Evolutionary conservation across 2,797 vertebrate genomes (phyloP), one percentile per base, ranked within the genome.

Genomic region (Pangasius mekongensis): DNA sequence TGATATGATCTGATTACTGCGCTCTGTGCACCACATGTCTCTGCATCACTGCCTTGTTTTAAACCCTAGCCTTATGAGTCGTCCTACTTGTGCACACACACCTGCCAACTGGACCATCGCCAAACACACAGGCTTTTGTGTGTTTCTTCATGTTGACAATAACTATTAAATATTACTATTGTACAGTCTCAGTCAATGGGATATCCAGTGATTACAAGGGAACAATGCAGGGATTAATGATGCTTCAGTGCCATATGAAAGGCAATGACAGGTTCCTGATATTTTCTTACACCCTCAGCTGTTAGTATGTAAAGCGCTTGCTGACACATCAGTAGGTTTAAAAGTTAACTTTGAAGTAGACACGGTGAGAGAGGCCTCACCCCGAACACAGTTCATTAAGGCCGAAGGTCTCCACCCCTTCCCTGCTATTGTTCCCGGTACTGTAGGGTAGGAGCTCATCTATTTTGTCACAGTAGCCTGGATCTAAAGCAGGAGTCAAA

Each of bases 321-420:
- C 89, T 90, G 89, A 91, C 89, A n/a, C 80, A 33, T 3, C 58
- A n/a, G 39, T 49, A 24, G 62, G 56, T 18, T 88, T 90, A 90
- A 89, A 87, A 86, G 52, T 87, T 87, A 90, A 89, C 89, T 71
- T 30, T 36, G 18, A 33, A 33, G 20, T 36, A 80, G 78, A 77
- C 39, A 81, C n/a, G 30, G 77, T 81, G 52, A 30, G 16, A 47
- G 78, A 60, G 14, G 71, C 88, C 87, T 88, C 90, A 78, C 91
- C 91, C 90, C 69, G 83, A 87, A 67, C 74, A 81, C 83, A 83
- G 83, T 58, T 83, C 43, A 76, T 64, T 47, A 62, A 30, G 89
- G 81, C 73, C 73, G 86, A 92, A 90, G 91, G 91, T 91, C 89
- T 91, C 81, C 80, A 78, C 39, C 78, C 67, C 58, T 66, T 76